Base-by-base conservation (phyloP, 2,113 vertebrate species). In the Tragulus kanchil region DNA sequence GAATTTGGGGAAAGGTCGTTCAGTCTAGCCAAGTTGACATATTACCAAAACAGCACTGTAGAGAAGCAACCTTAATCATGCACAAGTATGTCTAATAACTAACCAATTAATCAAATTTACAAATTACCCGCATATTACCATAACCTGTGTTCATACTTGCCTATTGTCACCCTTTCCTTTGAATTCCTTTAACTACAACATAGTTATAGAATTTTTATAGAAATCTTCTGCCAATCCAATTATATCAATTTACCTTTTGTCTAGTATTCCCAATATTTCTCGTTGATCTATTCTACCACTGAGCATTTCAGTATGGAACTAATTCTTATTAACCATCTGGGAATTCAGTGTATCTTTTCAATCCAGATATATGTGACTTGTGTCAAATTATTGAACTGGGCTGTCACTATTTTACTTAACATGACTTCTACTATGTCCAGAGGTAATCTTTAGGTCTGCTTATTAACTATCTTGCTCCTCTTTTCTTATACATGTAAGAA, bases 181-280 rank as follows among this genome's bases (percentile, higher is more conserved):
- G 15, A 86, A 83, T 50, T 58, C 9, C 10, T 85, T 65, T 83
- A 78, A 83, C 69, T 69, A 59, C 52, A 89, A 90, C 23, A 62
- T 56, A 31, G 65, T 73, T 62, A 25, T 64, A 13, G 6, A 61
- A 79, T 10, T 85, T 84, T 83, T 7, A 65, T 45, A 59, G 31
- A 67, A 64, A 56, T 28, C 3, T 82, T 90, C 42, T 86, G 42
- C 6, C 4, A 65, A 17, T 89, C 15, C 56, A 65, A 69, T 31
- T 83, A 7, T 82, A 85, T 65, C 65, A 71, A 73, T 88, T 56
- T 61, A 13, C 89, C 13, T 65, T 94, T 92, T 95, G 12, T 25
- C 10, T 78, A 36, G 8, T 6, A 5, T 75, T 84, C 28, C 16
- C 79, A 83, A 59, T 50, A 82, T 73, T 54, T 83, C 31, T 54